phyloP scores from a whole-genome alignment of 2,113 vertebrate species.

The Sylvicapra grimmia region DNA sequence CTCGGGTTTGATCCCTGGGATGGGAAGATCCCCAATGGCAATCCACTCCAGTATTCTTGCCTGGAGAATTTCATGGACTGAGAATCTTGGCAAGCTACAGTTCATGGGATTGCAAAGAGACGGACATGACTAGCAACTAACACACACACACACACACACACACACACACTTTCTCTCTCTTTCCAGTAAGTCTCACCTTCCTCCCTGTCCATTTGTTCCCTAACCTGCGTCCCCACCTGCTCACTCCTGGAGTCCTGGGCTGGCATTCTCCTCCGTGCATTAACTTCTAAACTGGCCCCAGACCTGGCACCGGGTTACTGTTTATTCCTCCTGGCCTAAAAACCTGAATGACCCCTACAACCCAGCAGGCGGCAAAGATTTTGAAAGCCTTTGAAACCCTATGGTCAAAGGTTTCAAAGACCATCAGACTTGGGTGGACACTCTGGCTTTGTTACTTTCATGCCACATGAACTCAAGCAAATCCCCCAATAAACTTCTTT shows the following conservation, averaged over 20 bases:
- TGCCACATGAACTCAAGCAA: background rate
- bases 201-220: background rate
- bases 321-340: background rate
- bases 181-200: background rate
- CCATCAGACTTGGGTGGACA: background rate
- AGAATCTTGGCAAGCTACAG: background rate
- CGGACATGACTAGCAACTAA: background rate
- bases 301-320: too few species aligned
- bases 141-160: background rate
- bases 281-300: background rate
- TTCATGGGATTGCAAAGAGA: background rate
- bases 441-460: background rate
- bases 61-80: background rate
- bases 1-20: background rate
- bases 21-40: background rate
- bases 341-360: background rate
- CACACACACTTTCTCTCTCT: background rate
- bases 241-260: background rate
- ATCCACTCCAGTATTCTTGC: background rate
- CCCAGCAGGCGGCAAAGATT: background rate
- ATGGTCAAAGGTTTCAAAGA: background rate
- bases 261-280: background rate
- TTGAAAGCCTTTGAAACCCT: too few species aligned
- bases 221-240: background rate
- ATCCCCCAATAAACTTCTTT: background rate